Evolutionary conservation across 2,113 vertebrate genomes (phyloP).

Genomic region (Hippocampus guttulatus): DNA sequence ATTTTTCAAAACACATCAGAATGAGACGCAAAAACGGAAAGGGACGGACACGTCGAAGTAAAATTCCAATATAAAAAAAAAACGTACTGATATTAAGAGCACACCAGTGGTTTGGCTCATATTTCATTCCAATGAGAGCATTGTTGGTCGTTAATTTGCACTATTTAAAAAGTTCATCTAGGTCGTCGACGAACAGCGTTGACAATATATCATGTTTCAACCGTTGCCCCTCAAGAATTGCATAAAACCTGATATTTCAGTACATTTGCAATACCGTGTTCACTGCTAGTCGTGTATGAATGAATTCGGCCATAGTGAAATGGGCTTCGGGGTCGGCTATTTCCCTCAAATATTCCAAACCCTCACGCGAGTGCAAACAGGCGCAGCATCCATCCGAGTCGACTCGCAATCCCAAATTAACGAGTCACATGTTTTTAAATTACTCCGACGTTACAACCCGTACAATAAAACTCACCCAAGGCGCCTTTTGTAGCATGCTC

Average conservation of each 20-base stretch:
- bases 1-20: slow-evolving; percentile 15
- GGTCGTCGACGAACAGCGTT: neutral
- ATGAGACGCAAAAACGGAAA: neutral
- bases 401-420: neutral
- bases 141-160: neutral
- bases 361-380: neutral
- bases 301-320: neutral
- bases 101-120: neutral
- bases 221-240: neutral
- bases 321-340: neutral
- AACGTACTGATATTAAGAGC: neutral
- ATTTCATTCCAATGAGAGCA: neutral
- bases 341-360: neutral
- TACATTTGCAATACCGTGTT: neutral
- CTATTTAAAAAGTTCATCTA: neutral
- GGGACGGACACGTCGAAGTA: slow-evolving; percentile 15
- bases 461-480: neutral
- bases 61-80: neutral
- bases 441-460: neutral
- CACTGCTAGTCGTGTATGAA: neutral
- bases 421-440: neutral
- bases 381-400: neutral
- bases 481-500: neutral
- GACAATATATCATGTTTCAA: neutral
- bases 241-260: neutral